These are phyloP conservation scores for Holothuria scabra DNA, from an alignment of 53 echinoderm and acorn worm genomes.

Conservation along the genomic window DNA sequence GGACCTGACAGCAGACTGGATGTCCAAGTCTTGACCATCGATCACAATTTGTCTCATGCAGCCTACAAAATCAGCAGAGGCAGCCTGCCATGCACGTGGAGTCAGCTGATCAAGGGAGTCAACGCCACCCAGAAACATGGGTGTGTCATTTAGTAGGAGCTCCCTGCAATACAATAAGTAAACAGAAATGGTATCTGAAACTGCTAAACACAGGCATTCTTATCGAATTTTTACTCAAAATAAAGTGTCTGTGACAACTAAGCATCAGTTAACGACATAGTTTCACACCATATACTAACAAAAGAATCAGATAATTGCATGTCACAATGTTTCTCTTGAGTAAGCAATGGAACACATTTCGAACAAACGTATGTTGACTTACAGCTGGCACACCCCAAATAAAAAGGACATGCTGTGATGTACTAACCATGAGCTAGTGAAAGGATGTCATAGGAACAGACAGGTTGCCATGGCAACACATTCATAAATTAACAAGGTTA, in stretches of 20 bases:
- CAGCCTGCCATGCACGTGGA: conserved; percentile 79
- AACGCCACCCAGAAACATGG: conserved; percentile 82
- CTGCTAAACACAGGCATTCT: too few species aligned
- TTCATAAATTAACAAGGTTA: not conserved
- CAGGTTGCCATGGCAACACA: not conserved
- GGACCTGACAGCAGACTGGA: conserved; percentile 43
- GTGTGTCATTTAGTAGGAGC: conserved; percentile 62
- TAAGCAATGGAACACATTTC: too few species aligned
- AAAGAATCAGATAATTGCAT: too few species aligned
- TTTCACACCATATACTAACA: too few species aligned
- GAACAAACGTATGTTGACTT: too few species aligned
- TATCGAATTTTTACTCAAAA: too few species aligned
- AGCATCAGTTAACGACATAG: too few species aligned
- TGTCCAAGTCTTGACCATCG: conserved; percentile 66
- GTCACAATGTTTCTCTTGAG: too few species aligned
- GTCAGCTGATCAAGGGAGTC: conserved; percentile 65
- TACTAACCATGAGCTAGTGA: not conserved
- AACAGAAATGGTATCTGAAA: too few species aligned
- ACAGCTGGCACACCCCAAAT: too few species aligned
- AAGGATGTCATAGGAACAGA: not conserved
- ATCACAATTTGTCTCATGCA: conserved; percentile 87
- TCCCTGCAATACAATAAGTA: conserved; percentile 48
- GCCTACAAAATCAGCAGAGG: conserved; percentile 86
- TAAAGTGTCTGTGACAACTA: too few species aligned
- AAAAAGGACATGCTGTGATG: too few species aligned